These are phyloP conservation scores for Panzeria rudis DNA, from an alignment of 2,888 invertebrate species.

Conservation along the genomic window DNA sequence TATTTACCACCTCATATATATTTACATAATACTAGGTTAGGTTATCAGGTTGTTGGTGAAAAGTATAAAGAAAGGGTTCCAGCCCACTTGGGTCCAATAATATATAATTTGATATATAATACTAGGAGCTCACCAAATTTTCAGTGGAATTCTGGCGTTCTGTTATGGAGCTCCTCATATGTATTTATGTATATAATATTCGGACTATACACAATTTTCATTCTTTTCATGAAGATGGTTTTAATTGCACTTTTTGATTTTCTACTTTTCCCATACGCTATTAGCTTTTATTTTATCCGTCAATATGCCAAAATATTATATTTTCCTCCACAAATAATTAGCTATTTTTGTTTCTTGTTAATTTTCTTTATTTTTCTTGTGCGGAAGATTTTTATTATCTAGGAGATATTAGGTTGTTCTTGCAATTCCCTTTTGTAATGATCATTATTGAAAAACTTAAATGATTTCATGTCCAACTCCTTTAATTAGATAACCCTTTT, in stretches of 20 bases:
- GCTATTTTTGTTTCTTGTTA: constrained; percentile 29
- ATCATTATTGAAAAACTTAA: constrained; percentile 39
- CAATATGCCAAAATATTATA: constrained; percentile 51
- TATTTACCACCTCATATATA: too few relatives aligned
- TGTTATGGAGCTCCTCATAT: background rate
- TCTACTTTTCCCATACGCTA: background rate
- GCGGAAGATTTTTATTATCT: constrained; percentile 25
- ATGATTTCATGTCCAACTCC: constrained; percentile 47
- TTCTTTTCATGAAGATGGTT: background rate
- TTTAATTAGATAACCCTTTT: constrained; percentile 11
- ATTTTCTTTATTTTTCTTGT: too few relatives aligned
- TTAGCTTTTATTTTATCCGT: constrained; percentile 9
- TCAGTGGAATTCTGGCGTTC: too few relatives aligned
- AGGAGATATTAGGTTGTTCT: background rate
- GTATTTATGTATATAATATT: background rate
- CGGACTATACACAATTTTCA: background rate
- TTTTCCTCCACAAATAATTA: constrained; percentile 58
- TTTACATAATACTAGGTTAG: too few relatives aligned
- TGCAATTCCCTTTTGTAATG: constrained; percentile 1
- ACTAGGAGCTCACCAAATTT: too few relatives aligned
- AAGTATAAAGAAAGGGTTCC: too few relatives aligned
- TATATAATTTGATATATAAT: too few relatives aligned
- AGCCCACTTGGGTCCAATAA: too few relatives aligned
- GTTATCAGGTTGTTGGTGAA: too few relatives aligned
- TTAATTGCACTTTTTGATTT: constrained; percentile 14